Evolutionary conservation across 2,113 vertebrate species (phyloP).

Genomic region (Amphiprion ocellaris): DNA sequence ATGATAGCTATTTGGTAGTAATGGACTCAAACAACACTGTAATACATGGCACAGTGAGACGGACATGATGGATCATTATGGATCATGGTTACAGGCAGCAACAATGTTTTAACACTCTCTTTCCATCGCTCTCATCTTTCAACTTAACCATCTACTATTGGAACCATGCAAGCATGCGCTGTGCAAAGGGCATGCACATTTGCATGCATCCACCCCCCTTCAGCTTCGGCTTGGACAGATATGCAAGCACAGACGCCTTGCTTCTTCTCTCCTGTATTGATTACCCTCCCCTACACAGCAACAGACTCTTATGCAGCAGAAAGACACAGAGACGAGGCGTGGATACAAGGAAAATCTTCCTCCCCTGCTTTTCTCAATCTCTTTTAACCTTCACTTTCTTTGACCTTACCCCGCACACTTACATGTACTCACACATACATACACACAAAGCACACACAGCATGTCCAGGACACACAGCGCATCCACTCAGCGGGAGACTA

Average conservation of each 20-base stretch:
- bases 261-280: conserved; percentile 6
- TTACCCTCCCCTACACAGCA: not conserved
- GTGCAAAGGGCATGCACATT: conserved; percentile 37
- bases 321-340: conserved; percentile 15
- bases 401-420: conserved; percentile 17
- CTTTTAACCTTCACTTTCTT: conserved; percentile 8
- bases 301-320: conserved; percentile 20
- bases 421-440: conserved; percentile 26
- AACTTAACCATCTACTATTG: not conserved
- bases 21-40: conserved; percentile 42
- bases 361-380: conserved; percentile 22
- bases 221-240: conserved; percentile 3
- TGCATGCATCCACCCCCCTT: conserved; percentile 38
- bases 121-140: conserved; percentile 24
- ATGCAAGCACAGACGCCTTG: conserved; percentile 21
- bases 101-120: conserved; percentile 7
- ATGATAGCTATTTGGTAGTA: conserved; percentile 35
- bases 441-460: conserved; percentile 54
- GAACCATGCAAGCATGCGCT: conserved; percentile 49
- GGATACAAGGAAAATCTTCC: conserved; percentile 45
- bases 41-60: conserved; percentile 35
- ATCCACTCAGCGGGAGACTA: conserved; percentile 47
- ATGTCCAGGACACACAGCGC: conserved; percentile 41
- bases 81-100: not conserved
- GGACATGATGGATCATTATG: conserved; percentile 26